A percentile compares a stretch with the other conserved stretches of the same genome.
These are phyloP conservation scores for Cepaea hortensis DNA, from an alignment of 2,888 invertebrate species.

Conservation along the genomic window DNA sequence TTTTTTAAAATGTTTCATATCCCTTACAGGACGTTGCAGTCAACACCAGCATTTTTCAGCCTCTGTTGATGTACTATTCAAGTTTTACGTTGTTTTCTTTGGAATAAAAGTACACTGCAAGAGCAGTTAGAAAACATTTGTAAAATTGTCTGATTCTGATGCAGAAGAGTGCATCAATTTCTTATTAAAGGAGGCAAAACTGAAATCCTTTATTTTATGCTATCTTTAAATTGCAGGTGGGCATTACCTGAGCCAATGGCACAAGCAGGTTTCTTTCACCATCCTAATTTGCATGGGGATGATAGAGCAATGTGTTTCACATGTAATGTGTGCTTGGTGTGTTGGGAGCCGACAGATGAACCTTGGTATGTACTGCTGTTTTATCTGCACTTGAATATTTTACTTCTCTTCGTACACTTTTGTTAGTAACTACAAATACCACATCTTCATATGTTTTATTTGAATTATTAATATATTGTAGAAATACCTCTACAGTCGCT, in stretches of 20 bases:
- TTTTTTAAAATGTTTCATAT: no score
- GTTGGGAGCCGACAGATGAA: conserved; percentile 97
- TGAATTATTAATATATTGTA: background rate
- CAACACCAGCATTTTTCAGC: no score
- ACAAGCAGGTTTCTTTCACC: conserved; percentile 96
- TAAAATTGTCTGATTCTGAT: no score
- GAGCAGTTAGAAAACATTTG: no score
- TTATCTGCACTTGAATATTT: background rate
- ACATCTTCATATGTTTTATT: background rate
- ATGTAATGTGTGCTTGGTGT: conserved; percentile 94
- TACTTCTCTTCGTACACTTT: background rate
- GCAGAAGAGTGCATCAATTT: no score
- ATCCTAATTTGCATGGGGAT: conserved; percentile 89
- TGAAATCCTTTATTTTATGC: no score
- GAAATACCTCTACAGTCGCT: background rate
- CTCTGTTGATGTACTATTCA: no score
- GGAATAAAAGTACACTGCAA: no score
- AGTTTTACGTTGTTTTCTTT: no score
- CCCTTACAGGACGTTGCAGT: no score
- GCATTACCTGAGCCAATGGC: conserved; percentile 97
- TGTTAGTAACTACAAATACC: no score
- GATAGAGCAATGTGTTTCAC: conserved; percentile 97
- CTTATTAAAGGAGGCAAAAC: no score
- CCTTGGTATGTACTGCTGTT: conserved; percentile 83
- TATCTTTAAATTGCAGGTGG: conserved; percentile 82